Evolutionary conservation across 2,888 invertebrate genomes (phyloP), one percentile per base, ranked within the genome.

Genomic region (Monochamus alternatus): DNA sequence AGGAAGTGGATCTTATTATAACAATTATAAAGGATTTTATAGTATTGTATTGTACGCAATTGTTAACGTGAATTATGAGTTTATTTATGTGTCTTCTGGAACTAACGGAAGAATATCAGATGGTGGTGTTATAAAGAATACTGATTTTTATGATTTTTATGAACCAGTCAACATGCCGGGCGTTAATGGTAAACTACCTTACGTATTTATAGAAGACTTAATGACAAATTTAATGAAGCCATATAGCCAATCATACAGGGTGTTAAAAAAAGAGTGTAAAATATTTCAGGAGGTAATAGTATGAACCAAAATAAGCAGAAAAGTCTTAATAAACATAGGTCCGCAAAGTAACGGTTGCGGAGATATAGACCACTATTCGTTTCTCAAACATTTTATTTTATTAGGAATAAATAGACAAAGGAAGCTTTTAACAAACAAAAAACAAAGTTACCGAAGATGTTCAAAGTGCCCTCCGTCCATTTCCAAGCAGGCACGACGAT

Each of bases 41-140:
- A 52, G 52, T 52, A n/a, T 52, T 52, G 52, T 52, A 52, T 38
- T 52, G 52, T 52, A 5, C 52, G 52, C 52, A 52, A 52, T 52
- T 52, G 52, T 52, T 52, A 52, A 52, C 52, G 52, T 8, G 52
- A 52, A 52, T 52, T 52, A 52, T 52, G 52, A 52, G 8, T 52
- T 52, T 52, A 52, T 55, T 55, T 55, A 55, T n/a, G 14, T 55
- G 7, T 55, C 55, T 55, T 55, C n/a, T 55, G 55, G 55, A 55
- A 55, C 55, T 55, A 55, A 55, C 55, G 55, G 55, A 14, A 55
- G 55, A 55, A 55, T 55, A 55, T 55, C 55, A 55, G 55, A 55
- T 55, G 55, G 55, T 55, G 55, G 55, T 14, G 14, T 55, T 55
- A 55, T 55, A 55, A 55, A 55, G 55, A 55, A 55, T 55, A 55